Percentiles rank a stretch among this genome's conserved stretches.
phyloP scores from a whole-genome alignment of 2,113 vertebrate genomes.

The Elgaria multicarinata region DNA sequence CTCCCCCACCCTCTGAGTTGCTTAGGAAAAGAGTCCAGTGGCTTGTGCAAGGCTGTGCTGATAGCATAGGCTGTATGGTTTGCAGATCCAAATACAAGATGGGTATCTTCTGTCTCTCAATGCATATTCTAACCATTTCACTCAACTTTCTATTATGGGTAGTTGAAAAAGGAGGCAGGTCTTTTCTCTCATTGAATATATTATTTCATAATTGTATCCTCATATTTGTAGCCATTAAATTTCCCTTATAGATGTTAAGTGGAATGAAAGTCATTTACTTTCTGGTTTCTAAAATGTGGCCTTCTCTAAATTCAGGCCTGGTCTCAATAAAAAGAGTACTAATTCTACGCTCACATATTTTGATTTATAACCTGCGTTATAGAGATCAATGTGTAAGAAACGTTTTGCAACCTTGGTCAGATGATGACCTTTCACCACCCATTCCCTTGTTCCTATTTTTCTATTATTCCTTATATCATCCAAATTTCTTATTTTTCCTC shows the following conservation, averaged over 20 bases:
- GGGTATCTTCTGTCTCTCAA: neutral
- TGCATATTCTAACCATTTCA: neutral
- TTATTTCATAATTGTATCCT: neutral
- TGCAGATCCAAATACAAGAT: neutral
- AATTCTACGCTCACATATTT: neutral
- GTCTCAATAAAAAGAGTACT: neutral
- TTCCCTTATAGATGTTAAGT: neutral
- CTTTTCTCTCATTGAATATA: neutral
- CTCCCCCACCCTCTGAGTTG: constrained; percentile 10
- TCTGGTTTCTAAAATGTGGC: neutral
- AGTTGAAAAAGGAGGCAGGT: neutral
- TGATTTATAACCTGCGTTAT: neutral
- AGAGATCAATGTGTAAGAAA: neutral
- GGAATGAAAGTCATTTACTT: neutral
- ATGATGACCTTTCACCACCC: neutral
- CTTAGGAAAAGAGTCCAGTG: neutral
- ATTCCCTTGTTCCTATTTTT: neutral
- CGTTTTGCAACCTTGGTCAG: neutral
- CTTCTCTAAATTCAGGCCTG: neutral
- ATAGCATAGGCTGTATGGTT: neutral
- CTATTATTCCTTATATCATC: neutral
- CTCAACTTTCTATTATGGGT: neutral
- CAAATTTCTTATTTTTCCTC: neutral
- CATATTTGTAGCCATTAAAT: neutral
- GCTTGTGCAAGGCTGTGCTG: neutral